Evolutionary conservation across 1,140 invertebrate species (phyloP).

Genomic region (Drosophila auraria): DNA sequence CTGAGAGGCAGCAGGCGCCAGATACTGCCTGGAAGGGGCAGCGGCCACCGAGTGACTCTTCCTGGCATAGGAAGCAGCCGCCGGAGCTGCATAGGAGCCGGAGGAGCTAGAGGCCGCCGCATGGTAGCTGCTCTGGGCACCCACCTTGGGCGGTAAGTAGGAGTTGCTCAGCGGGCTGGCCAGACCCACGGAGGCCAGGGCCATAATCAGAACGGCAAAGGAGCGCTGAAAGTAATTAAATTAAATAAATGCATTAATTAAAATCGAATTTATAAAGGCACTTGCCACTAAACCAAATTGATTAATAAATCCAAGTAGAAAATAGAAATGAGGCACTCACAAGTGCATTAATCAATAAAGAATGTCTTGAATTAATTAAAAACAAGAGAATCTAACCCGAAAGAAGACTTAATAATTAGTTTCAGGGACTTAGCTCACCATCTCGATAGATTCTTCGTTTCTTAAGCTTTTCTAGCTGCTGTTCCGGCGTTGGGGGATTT

Average conservation of each 20-base stretch:
- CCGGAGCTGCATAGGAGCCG: constrained; percentile 33
- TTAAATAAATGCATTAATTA: background rate
- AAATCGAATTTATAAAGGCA: background rate
- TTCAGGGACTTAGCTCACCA: constrained; percentile 42
- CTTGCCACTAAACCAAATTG: background rate
- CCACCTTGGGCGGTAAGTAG: constrained; percentile 61
- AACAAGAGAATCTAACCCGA: background rate
- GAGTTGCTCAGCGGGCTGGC: constrained; percentile 53
- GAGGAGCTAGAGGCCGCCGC: constrained; percentile 38
- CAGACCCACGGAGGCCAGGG: constrained; percentile 24
- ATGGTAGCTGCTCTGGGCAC: constrained; percentile 53
- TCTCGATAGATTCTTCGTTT: constrained; percentile 7
- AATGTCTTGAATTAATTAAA: background rate
- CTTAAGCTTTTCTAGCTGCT: constrained; percentile 27
- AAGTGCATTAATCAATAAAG: background rate
- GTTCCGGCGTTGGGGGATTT: constrained; percentile 17
- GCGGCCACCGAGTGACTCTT: constrained; percentile 14
- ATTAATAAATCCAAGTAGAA: background rate
- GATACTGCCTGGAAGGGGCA: constrained; percentile 53
- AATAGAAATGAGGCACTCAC: background rate
- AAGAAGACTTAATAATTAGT: no score
- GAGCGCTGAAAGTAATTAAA: constrained; percentile 31
- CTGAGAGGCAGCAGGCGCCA: constrained; percentile 40
- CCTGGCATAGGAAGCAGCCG: constrained; percentile 4
- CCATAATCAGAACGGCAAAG: constrained; percentile 41